A percentile compares a stretch with the other conserved stretches of the same genome.
phyloP scores from a whole-genome alignment of 2,113 vertebrate genomes.

The Bubo bubo region DNA sequence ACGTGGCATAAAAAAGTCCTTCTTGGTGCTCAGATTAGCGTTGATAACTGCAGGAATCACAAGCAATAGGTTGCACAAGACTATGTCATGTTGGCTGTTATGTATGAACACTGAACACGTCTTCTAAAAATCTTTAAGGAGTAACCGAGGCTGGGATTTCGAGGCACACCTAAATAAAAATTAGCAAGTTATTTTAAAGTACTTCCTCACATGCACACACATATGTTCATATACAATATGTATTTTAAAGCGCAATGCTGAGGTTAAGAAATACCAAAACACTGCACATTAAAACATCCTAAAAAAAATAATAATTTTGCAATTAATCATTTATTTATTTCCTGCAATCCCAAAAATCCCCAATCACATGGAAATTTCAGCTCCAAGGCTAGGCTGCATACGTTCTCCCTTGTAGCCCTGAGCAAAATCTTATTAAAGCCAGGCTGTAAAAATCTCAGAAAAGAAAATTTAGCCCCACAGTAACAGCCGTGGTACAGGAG shows the following conservation, averaged over 20 bases:
- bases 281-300: background rate
- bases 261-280: background rate
- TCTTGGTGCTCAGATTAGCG: slow-evolving; percentile 58
- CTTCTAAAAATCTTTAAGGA: slow-evolving; percentile 29
- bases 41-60: slow-evolving; percentile 32
- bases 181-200: slow-evolving; percentile 12
- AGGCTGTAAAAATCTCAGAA: background rate
- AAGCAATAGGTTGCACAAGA: background rate
- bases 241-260: background rate
- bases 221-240: background rate
- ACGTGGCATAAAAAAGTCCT: slow-evolving; percentile 23
- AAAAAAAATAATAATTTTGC: slow-evolving; percentile 10
- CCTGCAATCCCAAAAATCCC: background rate
- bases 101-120: background rate
- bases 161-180: background rate
- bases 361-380: background rate
- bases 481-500: background rate
- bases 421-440: background rate
- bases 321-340: slow-evolving; percentile 24
- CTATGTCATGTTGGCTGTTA: background rate
- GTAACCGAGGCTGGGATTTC: background rate
- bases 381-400: background rate
- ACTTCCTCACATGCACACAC: background rate
- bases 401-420: background rate
- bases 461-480: background rate